Evolutionary conservation across 2,888 invertebrate genomes (phyloP), one percentile per base, ranked within the genome.

Genomic region (Seladonia tumulorum): DNA sequence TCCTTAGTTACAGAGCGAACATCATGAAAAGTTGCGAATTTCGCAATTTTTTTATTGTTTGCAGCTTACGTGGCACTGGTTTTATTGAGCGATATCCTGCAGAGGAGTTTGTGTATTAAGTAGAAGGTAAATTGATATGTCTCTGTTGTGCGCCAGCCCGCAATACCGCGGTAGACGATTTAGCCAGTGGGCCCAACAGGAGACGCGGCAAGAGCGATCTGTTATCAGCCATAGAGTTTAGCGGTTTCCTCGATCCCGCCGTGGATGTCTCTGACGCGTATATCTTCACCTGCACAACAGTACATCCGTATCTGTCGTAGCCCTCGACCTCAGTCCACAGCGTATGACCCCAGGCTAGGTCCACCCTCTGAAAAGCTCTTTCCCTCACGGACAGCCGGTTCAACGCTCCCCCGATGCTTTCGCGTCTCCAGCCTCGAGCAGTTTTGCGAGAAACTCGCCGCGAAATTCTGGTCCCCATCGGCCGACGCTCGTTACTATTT

Each of bases 221-320:
- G 85, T 88, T 90, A 90, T 90, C 87, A 80, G 79, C 47, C 76
- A 49, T 73, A 85, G 82, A 87, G 87, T 83, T 86, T 70, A 78
- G 76, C 81, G 76, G 66, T 68, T 80, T 89, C 82, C 84, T 89
- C 82, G 89, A 88, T 89, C 82, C 83, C 79, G 72, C 39, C 70
- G 85, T 85, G 75, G 81, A 79, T 88, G 83, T 75, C 85, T 57
- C 81, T 85, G 89, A 88, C 83, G 76, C 88, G 88, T 88, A 88
- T 88, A 88, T 87, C 89, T 88, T 88, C 83, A 85, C 87, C 88
- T 81, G 80, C 49, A 49, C 87, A 84, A 72, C 68, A 82, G 75
- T 76, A 80, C 82, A 88, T 86, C 66, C 88, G 85, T 89, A 87
- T 81, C 89, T 87, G 89, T 89, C 88, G 66, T 74, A 45, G 39